Percentiles rank a stretch among this genome's conserved stretches.
Conservation (phyloP, 2,113 vertebrate species). For the Romanogobio albipinnatus region DNA sequence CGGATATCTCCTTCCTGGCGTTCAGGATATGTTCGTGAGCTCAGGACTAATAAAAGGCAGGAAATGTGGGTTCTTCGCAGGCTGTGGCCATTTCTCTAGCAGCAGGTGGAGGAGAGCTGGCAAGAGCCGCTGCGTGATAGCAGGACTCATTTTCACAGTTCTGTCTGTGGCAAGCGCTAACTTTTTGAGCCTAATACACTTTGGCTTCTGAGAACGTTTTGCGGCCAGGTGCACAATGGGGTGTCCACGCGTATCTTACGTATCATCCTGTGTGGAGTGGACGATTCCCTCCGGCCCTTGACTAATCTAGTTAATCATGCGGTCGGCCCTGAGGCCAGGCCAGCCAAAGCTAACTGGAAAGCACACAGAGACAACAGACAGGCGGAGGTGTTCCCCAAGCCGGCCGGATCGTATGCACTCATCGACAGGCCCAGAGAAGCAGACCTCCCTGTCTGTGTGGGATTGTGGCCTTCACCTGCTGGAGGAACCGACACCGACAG, state of each 20-base stretch:
- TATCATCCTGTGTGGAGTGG: constrained; percentile 8
- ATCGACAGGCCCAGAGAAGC: constrained; percentile 19
- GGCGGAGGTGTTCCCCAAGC: not conserved
- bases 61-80: constrained; percentile 33
- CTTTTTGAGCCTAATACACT: constrained; percentile 48
- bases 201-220: constrained; percentile 34
- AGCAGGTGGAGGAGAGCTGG: constrained; percentile 37
- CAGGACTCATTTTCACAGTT: constrained; percentile 44
- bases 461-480: constrained; percentile 31
- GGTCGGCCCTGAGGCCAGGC: constrained; percentile 20
- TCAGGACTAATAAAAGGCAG: constrained; percentile 39
- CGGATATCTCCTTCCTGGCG: not conserved
- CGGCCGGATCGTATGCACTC: constrained; percentile 10
- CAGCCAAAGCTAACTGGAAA: constrained; percentile 50
- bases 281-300: constrained; percentile 42
- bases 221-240: constrained; percentile 42
- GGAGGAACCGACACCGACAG: not conserved
- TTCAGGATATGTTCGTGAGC: constrained; percentile 13
- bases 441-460: constrained; percentile 19
- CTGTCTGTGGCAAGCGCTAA: constrained; percentile 39
- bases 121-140: not conserved
- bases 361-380: constrained; percentile 37
- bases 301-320: constrained; percentile 56
- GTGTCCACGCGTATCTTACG: constrained; percentile 13
- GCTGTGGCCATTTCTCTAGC: constrained; percentile 15